Base-by-base conservation (phyloP, 2,113 vertebrate species). In the Lycocorax pyrrhopterus region DNA sequence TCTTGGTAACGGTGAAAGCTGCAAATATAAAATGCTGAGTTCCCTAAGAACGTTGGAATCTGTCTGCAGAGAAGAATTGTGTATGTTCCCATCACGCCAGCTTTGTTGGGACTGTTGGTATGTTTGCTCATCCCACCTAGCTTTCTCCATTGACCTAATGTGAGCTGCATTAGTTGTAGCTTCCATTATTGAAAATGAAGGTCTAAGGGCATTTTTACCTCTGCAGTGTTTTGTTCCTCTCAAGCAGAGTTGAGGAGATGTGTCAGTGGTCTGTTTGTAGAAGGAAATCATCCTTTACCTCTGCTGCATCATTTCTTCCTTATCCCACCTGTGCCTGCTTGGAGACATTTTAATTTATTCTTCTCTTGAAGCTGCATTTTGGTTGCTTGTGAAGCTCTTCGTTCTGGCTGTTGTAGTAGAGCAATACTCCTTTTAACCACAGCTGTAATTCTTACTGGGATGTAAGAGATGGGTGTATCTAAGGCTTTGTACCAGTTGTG, bases 1-100 rank as follows among this genome's bases (percentile, higher is more conserved):
- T 55, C 76, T 75, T 92, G 76, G 89, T 94, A 75, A 72, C 4
- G 3, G 76, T 43, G 59, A 39, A 73, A 81, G 19, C 63, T 93
- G 68, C 75, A 80, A 39, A 69, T 80, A 33, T 9, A 16, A 82
- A 76, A 82, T 76, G 26, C 82, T 35, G 3, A 55, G 19, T 77
- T 88, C 47, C 39, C 39, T 43, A 52, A 63, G 72, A 90, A 47
- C 0, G 0, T 16, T 87, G 25, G 30, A 55, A 71, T 91, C 16
- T 56, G 30, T 64, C 63, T 71, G 51, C 53, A 49, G 27, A 16
- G 33, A 67, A 63, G 37, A 52, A 59, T 7, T 72, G 29, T 47
- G 1, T 23, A 1, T 76, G 23, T 29, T 83, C 55, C n/a, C 49
- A n/a, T 79, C 37, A 39, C 5, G 12, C 16, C 1, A 10, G 17